Evolutionary conservation across 1,140 invertebrate genomes (phyloP).

Genomic region (Neodiprion fabricii): DNA sequence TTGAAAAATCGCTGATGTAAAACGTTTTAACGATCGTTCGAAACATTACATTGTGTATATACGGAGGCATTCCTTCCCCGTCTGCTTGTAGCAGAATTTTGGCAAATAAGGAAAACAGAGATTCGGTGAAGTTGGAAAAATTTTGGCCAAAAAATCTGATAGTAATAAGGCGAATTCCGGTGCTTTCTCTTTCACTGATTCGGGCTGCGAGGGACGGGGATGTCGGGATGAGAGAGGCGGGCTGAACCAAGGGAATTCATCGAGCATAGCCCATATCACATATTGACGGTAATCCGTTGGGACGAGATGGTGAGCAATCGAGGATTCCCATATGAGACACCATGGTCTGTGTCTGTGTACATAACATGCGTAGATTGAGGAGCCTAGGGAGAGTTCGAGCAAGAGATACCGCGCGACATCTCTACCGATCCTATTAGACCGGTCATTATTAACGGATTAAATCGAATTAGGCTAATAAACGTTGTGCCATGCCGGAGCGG

Average conservation of each 20-base stretch:
- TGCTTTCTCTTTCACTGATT: too few species aligned
- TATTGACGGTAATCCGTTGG: neutral
- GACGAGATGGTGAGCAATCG: neutral
- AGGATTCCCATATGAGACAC: neutral
- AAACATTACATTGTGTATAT: neutral
- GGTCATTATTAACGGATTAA: conserved; percentile 53
- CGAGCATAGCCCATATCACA: neutral
- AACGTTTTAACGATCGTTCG: conserved; percentile 5
- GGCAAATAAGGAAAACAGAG: neutral
- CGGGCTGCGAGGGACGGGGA: neutral
- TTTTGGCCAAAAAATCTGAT: neutral
- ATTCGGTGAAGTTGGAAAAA: neutral
- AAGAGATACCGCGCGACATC: conserved; percentile 44
- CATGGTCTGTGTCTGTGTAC: neutral
- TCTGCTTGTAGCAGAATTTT: neutral
- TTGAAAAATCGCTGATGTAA: conserved; percentile 41
- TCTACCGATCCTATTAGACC: conserved; percentile 44
- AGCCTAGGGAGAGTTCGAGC: neutral
- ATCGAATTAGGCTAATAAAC: conserved; percentile 43
- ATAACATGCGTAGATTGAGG: too few species aligned
- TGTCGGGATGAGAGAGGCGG: neutral
- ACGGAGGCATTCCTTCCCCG: neutral
- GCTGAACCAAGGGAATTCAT: neutral
- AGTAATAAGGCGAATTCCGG: too few species aligned
- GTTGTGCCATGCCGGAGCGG: neutral